These are phyloP conservation scores for Notarius quadriscutis DNA, from an alignment of 2,113 vertebrate species.

Conservation along the genomic window DNA sequence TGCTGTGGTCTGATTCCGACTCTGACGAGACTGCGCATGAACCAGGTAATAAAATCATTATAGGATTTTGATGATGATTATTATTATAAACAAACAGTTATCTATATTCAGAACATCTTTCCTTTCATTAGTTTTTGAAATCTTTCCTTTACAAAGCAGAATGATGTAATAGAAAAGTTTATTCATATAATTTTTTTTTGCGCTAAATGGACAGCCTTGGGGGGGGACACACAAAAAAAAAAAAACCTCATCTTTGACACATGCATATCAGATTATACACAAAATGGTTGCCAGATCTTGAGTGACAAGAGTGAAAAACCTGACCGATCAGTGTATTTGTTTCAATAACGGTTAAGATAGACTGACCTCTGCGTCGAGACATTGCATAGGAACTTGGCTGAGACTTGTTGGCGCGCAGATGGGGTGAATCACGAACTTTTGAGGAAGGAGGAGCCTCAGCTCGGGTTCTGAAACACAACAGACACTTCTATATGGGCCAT, in stretches of 20 bases:
- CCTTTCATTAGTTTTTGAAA: neutral
- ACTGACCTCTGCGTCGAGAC: constrained; percentile 68
- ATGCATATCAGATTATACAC: neutral
- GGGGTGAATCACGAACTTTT: constrained; percentile 70
- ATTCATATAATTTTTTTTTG: neutral
- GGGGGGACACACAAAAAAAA: neutral
- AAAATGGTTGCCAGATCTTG: neutral
- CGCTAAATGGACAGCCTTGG: neutral
- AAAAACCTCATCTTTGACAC: neutral
- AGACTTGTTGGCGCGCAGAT: constrained; percentile 64
- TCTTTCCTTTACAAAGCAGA: neutral
- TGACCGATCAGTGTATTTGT: too few species aligned
- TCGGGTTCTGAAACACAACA: constrained; percentile 57
- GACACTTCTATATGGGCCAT: neutral
- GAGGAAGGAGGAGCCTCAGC: constrained; percentile 58
- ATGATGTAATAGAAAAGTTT: neutral
- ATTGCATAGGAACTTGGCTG: constrained; percentile 55
- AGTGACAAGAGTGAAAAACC: neutral
- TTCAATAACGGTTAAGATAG: neutral
- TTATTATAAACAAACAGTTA: neutral
- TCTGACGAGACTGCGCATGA: constrained; percentile 65
- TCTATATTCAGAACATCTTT: neutral
- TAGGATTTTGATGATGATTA: neutral
- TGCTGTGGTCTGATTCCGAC: constrained; percentile 71
- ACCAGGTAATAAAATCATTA: neutral